A percentile compares a stretch with the other conserved stretches of the same genome.
Conservation (phyloP, 2,113 vertebrate genomes). For the Hippotragus niger region DNA sequence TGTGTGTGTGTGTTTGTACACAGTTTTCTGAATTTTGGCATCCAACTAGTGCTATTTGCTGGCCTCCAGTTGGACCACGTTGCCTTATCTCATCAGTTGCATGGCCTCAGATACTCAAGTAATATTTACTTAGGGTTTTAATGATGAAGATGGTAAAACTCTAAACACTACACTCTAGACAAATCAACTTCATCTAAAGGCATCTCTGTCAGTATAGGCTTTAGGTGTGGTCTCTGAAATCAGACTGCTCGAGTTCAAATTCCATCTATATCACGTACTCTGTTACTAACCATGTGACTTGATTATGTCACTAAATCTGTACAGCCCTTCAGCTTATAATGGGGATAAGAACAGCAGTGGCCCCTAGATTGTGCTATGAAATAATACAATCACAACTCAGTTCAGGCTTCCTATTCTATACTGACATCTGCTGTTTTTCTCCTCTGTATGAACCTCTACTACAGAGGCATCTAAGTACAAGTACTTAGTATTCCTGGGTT, state of each 20-base stretch:
- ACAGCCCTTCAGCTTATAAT: too few relatives aligned
- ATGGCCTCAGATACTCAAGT: not conserved
- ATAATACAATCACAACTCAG: not conserved
- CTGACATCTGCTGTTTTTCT: not conserved
- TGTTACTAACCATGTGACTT: not conserved
- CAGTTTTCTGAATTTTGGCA: not conserved
- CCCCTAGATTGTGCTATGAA: not conserved
- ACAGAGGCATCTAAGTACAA: not conserved
- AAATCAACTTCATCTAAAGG: not conserved
- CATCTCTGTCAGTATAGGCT: too few relatives aligned
- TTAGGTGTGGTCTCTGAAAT: not conserved
- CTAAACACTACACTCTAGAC: not conserved
- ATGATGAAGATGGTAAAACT: not conserved
- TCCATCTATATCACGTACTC: not conserved
- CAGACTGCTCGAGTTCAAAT: not conserved
- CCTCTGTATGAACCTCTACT: not conserved
- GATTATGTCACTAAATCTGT: not conserved
- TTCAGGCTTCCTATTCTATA: not conserved
- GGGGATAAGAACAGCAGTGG: accelerated
- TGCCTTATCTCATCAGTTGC: not conserved
- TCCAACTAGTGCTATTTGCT: not conserved
- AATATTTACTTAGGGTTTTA: not conserved
- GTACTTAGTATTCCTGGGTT: not conserved
- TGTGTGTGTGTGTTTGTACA: accelerated
- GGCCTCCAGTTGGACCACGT: not conserved